Evolutionary conservation across 1,140 invertebrate genomes (phyloP), one percentile per base, ranked within the genome.

Genomic region (Ericerus pela): DNA sequence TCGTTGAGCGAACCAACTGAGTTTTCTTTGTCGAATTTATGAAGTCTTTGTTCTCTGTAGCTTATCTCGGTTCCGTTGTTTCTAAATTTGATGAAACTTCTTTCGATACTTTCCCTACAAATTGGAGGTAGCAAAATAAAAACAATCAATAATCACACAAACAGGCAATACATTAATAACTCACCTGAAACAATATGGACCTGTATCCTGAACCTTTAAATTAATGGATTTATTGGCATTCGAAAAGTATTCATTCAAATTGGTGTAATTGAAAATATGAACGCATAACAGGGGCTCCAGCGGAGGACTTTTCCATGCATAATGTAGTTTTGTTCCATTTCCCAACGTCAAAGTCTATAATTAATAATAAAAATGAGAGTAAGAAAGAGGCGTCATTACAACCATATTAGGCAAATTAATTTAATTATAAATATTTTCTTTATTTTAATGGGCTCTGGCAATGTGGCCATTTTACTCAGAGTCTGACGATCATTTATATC

Each of bases 141-240:
- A 41, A n/a, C n/a, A n/a, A n/a, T n/a, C n/a, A n/a, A n/a, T n/a
- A n/a, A n/a, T n/a, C n/a, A n/a, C n/a, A n/a, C n/a, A n/a, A n/a
- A n/a, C n/a, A n/a, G n/a, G n/a, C n/a, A n/a, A n/a, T n/a, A n/a
- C n/a, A n/a, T n/a, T n/a, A n/a, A n/a, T n/a, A n/a, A 26, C 16
- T 29, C 33, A 92, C 88, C 77, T 85, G 70, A 92, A 95, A 14
- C 88, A 84, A 67, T 91, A 94, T 0, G 91, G 91, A 0, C 91
- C 91, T 43, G 84, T 76, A 75, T 94, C 80, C 62, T 82, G 67
- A 2, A 94, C 71, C 53, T 71, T 76, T 1, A 92, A 68, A 63
- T 84, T 88, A 24, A 79, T 75, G 16, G 3, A 10, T 20, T 22
- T 14, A 24, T 47, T 47, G n/a, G 5, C n/a, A 5, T 41, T 18